Conservation (phyloP, 2,888 invertebrate genomes). For the Drosophila phalerata region DNA sequence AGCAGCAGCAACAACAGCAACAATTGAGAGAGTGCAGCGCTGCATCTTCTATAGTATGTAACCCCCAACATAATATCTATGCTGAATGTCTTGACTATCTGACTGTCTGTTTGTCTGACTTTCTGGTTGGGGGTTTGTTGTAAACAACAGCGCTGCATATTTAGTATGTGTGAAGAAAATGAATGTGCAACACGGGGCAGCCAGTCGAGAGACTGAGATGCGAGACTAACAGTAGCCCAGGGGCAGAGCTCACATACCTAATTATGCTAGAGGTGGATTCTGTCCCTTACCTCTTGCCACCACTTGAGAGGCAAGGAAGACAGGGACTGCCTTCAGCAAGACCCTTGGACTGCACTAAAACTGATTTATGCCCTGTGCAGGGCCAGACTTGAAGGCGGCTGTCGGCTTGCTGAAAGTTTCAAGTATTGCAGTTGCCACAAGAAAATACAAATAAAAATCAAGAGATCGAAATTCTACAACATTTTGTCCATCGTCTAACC, state of each 20-base stretch:
- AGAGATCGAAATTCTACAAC: neutral
- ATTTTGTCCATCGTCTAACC: neutral
- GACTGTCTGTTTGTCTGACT: conserved; percentile 2
- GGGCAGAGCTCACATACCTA: conserved; percentile 36
- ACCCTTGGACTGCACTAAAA: conserved; percentile 68
- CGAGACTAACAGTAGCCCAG: conserved; percentile 68
- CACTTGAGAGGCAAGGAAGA: conserved; percentile 47
- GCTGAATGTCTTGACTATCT: conserved; percentile 32
- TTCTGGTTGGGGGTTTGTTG: conserved; percentile 55
- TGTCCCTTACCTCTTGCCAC: conserved; percentile 1
- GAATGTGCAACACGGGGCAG: conserved; percentile 61
- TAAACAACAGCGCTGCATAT: conserved; percentile 79
- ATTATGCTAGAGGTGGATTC: conserved; percentile 59
- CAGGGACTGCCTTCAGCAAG: conserved; percentile 64
- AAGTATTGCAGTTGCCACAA: conserved; percentile 50
- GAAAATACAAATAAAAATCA: neutral
- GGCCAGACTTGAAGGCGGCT: conserved; percentile 73
- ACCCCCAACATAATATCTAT: conserved; percentile 28
- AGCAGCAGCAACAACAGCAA: conserved; percentile 2
- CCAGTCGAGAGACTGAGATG: conserved; percentile 1
- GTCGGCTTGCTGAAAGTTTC: conserved; percentile 70
- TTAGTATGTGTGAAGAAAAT: conserved; percentile 81
- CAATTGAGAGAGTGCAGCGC: conserved; percentile 23
- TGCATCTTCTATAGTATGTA: conserved; percentile 10
- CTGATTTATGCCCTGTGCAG: conserved; percentile 69